phyloP scores from a whole-genome alignment of 2,797 vertebrate genomes.

The Poecilia velifera region DNA sequence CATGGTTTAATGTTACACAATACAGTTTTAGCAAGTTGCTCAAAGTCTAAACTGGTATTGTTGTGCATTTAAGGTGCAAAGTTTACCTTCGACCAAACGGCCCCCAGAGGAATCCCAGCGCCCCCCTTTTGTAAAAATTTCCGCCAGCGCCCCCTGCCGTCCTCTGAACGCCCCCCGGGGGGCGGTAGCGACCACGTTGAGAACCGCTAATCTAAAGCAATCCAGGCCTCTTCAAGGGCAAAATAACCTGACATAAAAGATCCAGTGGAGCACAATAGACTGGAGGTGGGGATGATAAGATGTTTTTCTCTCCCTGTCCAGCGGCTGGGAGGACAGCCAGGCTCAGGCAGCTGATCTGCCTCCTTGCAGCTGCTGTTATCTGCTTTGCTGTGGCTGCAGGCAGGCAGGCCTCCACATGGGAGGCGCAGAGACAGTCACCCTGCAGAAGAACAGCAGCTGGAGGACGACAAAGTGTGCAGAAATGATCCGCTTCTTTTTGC shows the following conservation, averaged over 20 bases:
- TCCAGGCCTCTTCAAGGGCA: conserved; percentile 53
- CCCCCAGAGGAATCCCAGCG: too few relatives aligned
- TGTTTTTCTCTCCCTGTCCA: conserved; percentile 27
- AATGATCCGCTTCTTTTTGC: conserved; percentile 18
- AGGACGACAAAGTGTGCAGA: conserved; percentile 14
- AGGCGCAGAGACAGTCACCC: conserved; percentile 67
- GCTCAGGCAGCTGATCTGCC: conserved; percentile 68
- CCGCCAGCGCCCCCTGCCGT: too few relatives aligned
- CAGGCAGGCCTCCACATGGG: conserved; percentile 58
- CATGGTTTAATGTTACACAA: too few relatives aligned
- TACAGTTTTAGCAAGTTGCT: too few relatives aligned
- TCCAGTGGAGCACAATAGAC: conserved; percentile 39
- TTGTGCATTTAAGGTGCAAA: too few relatives aligned
- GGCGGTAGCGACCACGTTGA: too few relatives aligned
- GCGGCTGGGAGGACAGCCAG: conserved; percentile 63
- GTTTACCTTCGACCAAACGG: too few relatives aligned
- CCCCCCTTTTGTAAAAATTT: too few relatives aligned
- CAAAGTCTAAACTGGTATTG: too few relatives aligned
- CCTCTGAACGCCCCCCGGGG: too few relatives aligned
- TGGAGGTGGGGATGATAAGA: conserved; percentile 64
- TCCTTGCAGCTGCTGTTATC: conserved; percentile 66
- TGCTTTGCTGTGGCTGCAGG: conserved; percentile 56
- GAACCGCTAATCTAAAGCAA: conserved; percentile 28
- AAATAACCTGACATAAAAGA: conserved; percentile 67
- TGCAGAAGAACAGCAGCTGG: conserved; percentile 3